phyloP scores from a whole-genome alignment of 2,797 vertebrate genomes.

The Echiichthys vipera region DNA sequence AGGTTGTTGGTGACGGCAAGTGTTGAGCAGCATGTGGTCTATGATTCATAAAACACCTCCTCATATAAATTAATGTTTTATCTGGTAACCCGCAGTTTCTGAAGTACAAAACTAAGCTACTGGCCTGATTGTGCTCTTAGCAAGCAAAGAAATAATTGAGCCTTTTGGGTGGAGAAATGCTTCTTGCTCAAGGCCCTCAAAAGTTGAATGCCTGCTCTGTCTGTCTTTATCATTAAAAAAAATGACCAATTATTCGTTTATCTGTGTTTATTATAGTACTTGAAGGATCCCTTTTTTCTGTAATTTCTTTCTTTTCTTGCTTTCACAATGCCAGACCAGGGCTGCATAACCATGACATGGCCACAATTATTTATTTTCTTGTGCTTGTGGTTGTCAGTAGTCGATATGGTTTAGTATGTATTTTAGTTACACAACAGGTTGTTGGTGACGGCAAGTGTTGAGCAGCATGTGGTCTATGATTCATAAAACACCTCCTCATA shows the following conservation, averaged over 20 bases:
- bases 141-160: conserved; percentile 44
- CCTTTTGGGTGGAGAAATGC: conserved; percentile 44
- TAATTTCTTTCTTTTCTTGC: not conserved
- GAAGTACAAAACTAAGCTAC: conserved; percentile 14
- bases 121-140: conserved; percentile 14
- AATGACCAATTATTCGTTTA: no score
- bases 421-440: conserved; percentile 1
- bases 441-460: conserved; percentile 1
- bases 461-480: conserved; percentile 6
- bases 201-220: conserved; percentile 46
- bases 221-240: conserved; percentile 53
- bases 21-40: conserved; percentile 4
- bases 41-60: conserved; percentile 10
- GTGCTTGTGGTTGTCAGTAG: not conserved
- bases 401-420: not conserved
- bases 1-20: conserved; percentile 1
- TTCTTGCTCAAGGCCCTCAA: conserved; percentile 31
- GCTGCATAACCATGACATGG: not conserved
- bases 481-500: conserved; percentile 4
- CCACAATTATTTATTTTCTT: not conserved
- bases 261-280: not conserved
- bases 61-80: conserved; percentile 3
- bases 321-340: not conserved
- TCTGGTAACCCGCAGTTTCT: no score
- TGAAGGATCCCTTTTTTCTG: not conserved